phyloP scores from a whole-genome alignment of 1,140 invertebrate genomes.

The Lerema accius region DNA sequence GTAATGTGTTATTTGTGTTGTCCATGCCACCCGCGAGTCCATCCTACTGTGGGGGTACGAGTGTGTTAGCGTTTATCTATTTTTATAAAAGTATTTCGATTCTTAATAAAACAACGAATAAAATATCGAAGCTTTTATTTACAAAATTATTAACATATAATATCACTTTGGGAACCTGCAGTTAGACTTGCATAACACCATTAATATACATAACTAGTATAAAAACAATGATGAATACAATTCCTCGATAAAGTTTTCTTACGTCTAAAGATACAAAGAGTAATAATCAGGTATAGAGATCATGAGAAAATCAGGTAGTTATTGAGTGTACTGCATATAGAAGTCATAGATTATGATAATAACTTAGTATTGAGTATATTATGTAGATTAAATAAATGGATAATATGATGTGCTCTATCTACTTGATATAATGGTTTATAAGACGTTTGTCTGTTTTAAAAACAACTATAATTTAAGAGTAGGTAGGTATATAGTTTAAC shows the following conservation, averaged over 20 bases:
- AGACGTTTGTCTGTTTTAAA: background rate
- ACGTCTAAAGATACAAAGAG: constrained; percentile 31
- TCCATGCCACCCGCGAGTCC: no score
- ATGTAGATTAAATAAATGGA: constrained; percentile 2
- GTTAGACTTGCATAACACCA: constrained; percentile 78
- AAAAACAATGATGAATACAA: constrained; percentile 76
- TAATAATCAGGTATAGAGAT: constrained; percentile 29
- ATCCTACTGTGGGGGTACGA: no score
- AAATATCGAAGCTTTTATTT: constrained; percentile 83
- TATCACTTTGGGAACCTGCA: constrained; percentile 82
- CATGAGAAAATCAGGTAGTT: constrained; percentile 32
- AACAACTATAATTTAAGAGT: no score
- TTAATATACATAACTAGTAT: constrained; percentile 73
- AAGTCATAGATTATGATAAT: constrained; percentile 17
- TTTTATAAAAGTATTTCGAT: background rate
- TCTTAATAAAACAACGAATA: constrained; percentile 48
- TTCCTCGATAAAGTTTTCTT: constrained; percentile 63
- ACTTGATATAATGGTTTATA: constrained; percentile 1
- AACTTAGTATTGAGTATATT: background rate
- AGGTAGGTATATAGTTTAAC: no score
- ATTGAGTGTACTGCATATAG: no score
- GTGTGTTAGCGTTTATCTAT: no score
- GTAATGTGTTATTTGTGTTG: no score
- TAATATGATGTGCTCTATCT: constrained; percentile 5
- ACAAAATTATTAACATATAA: constrained; percentile 82